These are phyloP conservation scores for Struthio camelus DNA, from an alignment of 2,113 vertebrate species.

Conservation along the genomic window DNA sequence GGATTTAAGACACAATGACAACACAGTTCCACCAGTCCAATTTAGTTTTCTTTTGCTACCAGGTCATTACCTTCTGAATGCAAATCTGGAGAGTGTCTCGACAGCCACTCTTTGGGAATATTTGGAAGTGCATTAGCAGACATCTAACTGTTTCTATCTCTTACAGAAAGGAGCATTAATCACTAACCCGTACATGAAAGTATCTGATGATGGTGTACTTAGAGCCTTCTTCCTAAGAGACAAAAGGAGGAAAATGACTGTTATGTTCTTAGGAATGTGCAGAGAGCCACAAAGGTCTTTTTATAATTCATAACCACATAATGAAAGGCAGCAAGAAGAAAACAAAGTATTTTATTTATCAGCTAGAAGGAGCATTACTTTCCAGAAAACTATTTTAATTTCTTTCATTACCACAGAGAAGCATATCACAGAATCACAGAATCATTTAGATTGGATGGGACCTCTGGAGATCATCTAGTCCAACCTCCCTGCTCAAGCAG, in stretches of 20 bases:
- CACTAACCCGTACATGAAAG: not conserved
- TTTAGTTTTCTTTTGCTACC: constrained; percentile 55
- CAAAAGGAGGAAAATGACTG: not conserved
- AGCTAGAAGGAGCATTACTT: not conserved
- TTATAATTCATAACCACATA: not conserved
- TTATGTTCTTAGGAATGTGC: not conserved
- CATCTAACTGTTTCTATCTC: not conserved
- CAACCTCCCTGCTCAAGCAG: too few species aligned
- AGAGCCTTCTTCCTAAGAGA: not conserved
- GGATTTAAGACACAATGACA: constrained; percentile 4
- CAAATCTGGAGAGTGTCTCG: not conserved
- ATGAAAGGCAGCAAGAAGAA: constrained; percentile 5
- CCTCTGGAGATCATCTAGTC: too few species aligned
- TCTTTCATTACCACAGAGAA: not conserved
- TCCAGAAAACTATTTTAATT: not conserved
- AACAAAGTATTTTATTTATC: not conserved
- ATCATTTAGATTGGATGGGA: too few species aligned
- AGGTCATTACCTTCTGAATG: constrained; percentile 47
- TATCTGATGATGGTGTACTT: not conserved
- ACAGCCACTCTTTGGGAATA: not conserved
- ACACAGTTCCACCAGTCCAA: constrained; percentile 40
- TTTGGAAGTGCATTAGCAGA: constrained; percentile 26
- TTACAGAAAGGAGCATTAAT: constrained; percentile 15
- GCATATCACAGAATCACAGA: too few species aligned
- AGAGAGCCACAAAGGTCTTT: not conserved